Evolutionary conservation across 2,888 invertebrate genomes (phyloP), one percentile per base, ranked within the genome.

Genomic region (Sericinus montela): DNA sequence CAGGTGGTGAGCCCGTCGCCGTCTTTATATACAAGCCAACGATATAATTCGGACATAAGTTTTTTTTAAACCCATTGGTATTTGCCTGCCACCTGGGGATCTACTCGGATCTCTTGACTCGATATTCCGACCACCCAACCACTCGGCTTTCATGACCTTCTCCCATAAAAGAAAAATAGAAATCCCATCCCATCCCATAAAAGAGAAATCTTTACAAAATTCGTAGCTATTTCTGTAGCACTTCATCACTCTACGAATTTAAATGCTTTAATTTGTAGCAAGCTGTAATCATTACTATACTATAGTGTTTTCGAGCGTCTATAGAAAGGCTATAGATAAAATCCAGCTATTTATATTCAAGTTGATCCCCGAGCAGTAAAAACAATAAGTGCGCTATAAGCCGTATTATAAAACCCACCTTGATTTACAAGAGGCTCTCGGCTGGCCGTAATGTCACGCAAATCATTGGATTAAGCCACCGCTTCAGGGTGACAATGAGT

Each of bases 391-490:
- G 43, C 51, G 23, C 36, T 35, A 48, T 46, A 53, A 48, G 43
- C 45, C 44, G 40, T 41, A 46, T 50, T 50, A 53, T 44, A 45
- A 52, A 55, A 42, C 32, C 44, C 52, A 25, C 50, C 23, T 52
- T 55, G 55, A 59, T 58, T 62, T 60, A 65, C 62, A 63, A 54
- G 59, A 58, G 57, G 52, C 52, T 48, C 53, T 55, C 56, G 54
- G 52, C 57, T 60, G 59, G 41, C 66, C 56, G 65, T 69, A 63
- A 67, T 74, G 60, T 60, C 62, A 75, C 79, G 77, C 79, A 79
- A 80, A 79, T 79, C 77, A 73, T 71, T 59, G 79, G 78, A 73
- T 77, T 80, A 78, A 36, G 47, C 51, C 43, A 53, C 55, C 57
- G 53, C 55, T 48, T 37, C 52, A 50, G 49, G 50, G 59, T 61